Conservation (phyloP, 2,113 vertebrate genomes). For the Okapia johnstoni region DNA sequence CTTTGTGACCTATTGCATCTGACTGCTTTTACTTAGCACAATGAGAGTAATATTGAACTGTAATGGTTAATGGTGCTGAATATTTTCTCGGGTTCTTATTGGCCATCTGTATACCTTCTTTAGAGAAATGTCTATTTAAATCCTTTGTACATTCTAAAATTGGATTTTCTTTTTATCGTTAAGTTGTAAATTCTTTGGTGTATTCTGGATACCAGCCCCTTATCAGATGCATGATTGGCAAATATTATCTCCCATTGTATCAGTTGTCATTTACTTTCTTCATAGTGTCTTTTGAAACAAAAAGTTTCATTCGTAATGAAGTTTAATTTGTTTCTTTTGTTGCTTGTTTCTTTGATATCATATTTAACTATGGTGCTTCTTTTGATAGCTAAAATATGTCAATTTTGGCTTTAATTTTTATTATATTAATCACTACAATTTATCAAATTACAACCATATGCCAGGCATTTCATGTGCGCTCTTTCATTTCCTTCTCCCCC, state of each 20-base stretch:
- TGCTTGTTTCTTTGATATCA: neutral
- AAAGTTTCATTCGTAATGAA: neutral
- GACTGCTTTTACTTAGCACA: neutral
- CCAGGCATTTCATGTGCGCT: neutral
- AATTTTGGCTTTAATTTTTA: neutral
- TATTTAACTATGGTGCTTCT: neutral
- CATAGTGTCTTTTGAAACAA: neutral
- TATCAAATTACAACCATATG: neutral
- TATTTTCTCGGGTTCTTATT: neutral
- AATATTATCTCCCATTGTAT: neutral
- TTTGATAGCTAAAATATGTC: neutral
- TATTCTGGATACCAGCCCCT: neutral
- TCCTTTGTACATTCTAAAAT: neutral
- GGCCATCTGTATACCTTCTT: neutral
- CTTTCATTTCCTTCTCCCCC: neutral
- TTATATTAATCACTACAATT: neutral
- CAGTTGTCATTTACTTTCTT: neutral
- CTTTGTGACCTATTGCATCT: neutral
- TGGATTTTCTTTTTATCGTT: neutral
- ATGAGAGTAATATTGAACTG: neutral
- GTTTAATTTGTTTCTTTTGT: neutral
- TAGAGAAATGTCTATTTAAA: neutral
- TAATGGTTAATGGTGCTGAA: neutral
- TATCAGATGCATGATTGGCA: neutral
- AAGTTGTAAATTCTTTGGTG: neutral